Percentiles rank a stretch among this genome's conserved stretches.
Evolutionary conservation across 2,888 invertebrate species (phyloP).

Genomic region (Oscheius sp.): DNA sequence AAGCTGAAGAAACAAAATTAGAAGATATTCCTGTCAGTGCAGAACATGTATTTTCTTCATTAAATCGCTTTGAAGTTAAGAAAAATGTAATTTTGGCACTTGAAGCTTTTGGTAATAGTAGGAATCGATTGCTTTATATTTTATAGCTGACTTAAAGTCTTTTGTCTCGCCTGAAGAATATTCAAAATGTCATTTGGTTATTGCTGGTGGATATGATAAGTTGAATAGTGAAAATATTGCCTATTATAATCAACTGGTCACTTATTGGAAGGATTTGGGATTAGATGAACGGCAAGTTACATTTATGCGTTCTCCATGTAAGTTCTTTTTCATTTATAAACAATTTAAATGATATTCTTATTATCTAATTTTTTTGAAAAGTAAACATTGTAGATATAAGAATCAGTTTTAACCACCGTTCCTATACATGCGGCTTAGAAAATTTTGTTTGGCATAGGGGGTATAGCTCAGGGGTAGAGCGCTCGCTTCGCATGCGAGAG

Average conservation of each 20-base stretch:
- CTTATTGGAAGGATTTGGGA: slow-evolving; percentile 76
- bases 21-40: slow-evolving; percentile 62
- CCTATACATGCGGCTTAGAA: too few species aligned
- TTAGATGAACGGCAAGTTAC: slow-evolving; percentile 61
- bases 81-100: slow-evolving; percentile 90
- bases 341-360: too few species aligned
- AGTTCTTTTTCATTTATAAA: not conserved
- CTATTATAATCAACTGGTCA: slow-evolving; percentile 82
- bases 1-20: slow-evolving; percentile 17
- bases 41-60: slow-evolving; percentile 81
- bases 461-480: slow-evolving; percentile 63
- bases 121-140: not conserved
- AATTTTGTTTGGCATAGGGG: too few species aligned
- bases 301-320: slow-evolving; percentile 69
- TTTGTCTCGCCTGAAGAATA: slow-evolving; percentile 37
- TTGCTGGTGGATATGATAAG: slow-evolving; percentile 95
- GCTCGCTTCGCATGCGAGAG: slow-evolving; percentile 66
- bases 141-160: slow-evolving; percentile 53
- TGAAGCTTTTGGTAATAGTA: slow-evolving; percentile 78
- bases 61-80: slow-evolving; percentile 96
- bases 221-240: slow-evolving; percentile 85
- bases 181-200: slow-evolving; percentile 80
- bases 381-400: too few species aligned
- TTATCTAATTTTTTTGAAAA: too few species aligned
- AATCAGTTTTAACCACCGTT: too few species aligned